Evolutionary conservation across 2,888 invertebrate genomes (phyloP).

Genomic region (Acleris sparsana): DNA sequence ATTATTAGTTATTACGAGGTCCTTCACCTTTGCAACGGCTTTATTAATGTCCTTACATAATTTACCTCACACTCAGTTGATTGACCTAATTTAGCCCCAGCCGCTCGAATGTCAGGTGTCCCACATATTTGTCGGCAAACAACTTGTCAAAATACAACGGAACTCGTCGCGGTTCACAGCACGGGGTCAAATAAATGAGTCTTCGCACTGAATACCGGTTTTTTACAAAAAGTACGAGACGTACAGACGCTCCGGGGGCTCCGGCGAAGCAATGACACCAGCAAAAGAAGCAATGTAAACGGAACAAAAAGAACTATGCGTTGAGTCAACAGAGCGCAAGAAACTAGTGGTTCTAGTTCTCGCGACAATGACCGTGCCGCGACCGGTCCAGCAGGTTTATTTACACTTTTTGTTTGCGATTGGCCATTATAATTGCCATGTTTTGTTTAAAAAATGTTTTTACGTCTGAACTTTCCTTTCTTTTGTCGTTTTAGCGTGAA

Average conservation of each 20-base stretch:
- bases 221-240: slow-evolving; percentile 34
- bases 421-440: slow-evolving; percentile 37
- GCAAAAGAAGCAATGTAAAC: slow-evolving; percentile 39
- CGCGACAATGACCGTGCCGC: slow-evolving; percentile 69
- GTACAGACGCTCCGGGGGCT: slow-evolving; percentile 17
- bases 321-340: slow-evolving; percentile 39
- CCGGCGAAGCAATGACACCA: slow-evolving; percentile 35
- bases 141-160: slow-evolving; percentile 73
- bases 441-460: slow-evolving; percentile 35
- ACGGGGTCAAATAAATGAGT: slow-evolving; percentile 52
- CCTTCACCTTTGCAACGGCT: slow-evolving; percentile 19
- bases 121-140: slow-evolving; percentile 64
- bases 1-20: slow-evolving; percentile 27
- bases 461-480: slow-evolving; percentile 33
- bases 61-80: slow-evolving; percentile 40
- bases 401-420: slow-evolving; percentile 52
- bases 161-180: slow-evolving; percentile 45
- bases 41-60: slow-evolving; percentile 39
- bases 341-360: slow-evolving; percentile 55
- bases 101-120: slow-evolving; percentile 54
- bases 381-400: slow-evolving; percentile 65
- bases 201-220: slow-evolving; percentile 40
- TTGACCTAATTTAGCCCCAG: slow-evolving; percentile 37
- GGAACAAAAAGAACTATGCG: slow-evolving; percentile 42
- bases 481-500: slow-evolving; percentile 27